Conservation (phyloP, 2,113 vertebrate species). For the Archocentrus centrarchus region DNA sequence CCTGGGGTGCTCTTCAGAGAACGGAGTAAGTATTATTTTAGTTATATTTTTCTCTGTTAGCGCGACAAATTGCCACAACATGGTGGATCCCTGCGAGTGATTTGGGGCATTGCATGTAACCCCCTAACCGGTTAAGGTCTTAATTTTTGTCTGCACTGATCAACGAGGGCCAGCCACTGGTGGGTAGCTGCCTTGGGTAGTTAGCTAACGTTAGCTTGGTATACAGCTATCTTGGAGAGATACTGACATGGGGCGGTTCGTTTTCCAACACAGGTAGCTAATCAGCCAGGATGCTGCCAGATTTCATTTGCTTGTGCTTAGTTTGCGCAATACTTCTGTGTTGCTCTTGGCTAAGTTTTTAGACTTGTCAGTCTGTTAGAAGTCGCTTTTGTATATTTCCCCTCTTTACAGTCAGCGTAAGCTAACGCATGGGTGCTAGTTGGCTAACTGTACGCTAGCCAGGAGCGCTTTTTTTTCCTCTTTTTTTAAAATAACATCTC, state of each 20-base stretch:
- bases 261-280: conserved; percentile 42
- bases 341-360: conserved; percentile 29
- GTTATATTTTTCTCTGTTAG: not conserved
- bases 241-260: conserved; percentile 63
- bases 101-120: conserved; percentile 17
- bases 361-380: conserved; percentile 54
- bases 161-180: conserved; percentile 63
- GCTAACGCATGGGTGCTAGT: conserved; percentile 65
- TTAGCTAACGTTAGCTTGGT: too few relatives aligned
- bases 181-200: conserved; percentile 46
- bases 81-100: not conserved
- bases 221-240: conserved; percentile 59
- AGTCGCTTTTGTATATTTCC: conserved; percentile 33
- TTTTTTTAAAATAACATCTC: not conserved
- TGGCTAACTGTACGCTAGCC: conserved; percentile 58
- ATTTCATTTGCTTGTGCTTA: not conserved
- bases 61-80: not conserved
- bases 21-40: conserved; percentile 76
- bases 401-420: conserved; percentile 26
- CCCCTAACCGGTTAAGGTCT: not conserved
- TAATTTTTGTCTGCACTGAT: conserved; percentile 28
- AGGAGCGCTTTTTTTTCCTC: not conserved
- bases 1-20: conserved; percentile 66
- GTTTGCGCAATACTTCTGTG: not conserved
- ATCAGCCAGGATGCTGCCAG: conserved; percentile 34